Conservation (phyloP, 2,888 invertebrate genomes). For the Camptogramma bilineatum region DNA sequence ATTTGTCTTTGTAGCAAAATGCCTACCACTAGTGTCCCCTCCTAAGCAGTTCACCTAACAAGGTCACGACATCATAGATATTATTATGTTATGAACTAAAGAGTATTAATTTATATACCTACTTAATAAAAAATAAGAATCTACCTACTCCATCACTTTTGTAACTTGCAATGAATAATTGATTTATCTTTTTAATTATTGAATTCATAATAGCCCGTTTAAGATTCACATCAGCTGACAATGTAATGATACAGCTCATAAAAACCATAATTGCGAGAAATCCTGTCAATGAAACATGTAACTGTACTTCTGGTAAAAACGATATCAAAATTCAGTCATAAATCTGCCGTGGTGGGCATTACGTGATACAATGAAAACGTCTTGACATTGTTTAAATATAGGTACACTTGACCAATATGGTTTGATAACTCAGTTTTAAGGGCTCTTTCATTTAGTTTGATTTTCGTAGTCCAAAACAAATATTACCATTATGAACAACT, state of each 20-base stretch:
- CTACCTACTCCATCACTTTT: not conserved
- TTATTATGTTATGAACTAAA: no score
- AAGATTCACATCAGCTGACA: constrained; percentile 21
- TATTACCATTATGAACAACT: no score
- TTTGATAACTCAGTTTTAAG: no score
- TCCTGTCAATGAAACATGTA: constrained; percentile 33
- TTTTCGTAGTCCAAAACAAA: no score
- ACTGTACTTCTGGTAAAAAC: constrained; percentile 37
- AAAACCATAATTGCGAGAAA: constrained; percentile 35
- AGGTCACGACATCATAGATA: no score
- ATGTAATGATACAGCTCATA: constrained; percentile 31
- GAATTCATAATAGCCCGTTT: constrained; percentile 20
- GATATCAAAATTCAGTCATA: constrained; percentile 35
- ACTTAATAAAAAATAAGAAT: not conserved
- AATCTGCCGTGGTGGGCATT: constrained; percentile 33
- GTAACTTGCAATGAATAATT: constrained; percentile 11
- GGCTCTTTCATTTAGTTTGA: no score
- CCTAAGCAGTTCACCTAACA: no score
- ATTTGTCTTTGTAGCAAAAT: no score
- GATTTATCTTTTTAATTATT: constrained; percentile 23
- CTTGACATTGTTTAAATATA: constrained; percentile 12
- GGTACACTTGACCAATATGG: not conserved
- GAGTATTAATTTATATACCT: no score
- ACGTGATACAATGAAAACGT: constrained; percentile 29
- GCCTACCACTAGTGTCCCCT: no score